Evolutionary conservation across 2,888 invertebrate genomes (phyloP).

Genomic region (Chrysodeixis includens): DNA sequence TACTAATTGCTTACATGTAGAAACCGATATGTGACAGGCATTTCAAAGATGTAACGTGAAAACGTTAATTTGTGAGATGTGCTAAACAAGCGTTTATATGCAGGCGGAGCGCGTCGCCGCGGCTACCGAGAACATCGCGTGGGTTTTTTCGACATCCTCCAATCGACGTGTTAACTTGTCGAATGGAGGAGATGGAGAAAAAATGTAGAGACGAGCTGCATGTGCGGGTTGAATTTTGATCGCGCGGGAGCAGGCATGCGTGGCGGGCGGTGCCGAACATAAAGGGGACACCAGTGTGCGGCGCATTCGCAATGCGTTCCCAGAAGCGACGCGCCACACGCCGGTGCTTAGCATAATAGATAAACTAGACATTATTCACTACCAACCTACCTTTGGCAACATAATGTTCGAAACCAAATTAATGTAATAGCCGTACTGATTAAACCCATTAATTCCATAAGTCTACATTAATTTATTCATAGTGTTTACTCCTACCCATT

Average conservation of each 20-base stretch:
- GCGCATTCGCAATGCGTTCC: constrained; percentile 60
- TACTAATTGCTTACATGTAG: constrained; percentile 63
- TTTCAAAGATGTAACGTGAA: constrained; percentile 56
- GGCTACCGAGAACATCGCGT: constrained; percentile 65
- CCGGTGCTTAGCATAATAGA: constrained; percentile 32
- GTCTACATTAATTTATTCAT: constrained; percentile 56
- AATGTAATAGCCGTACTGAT: constrained; percentile 39
- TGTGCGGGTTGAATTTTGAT: constrained; percentile 77
- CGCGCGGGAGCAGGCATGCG: constrained; percentile 58
- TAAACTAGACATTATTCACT: constrained; percentile 19
- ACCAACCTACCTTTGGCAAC: constrained; percentile 12
- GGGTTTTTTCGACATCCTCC: constrained; percentile 76
- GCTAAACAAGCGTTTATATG: constrained; percentile 71
- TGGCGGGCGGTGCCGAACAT: constrained; percentile 48
- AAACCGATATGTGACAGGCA: constrained; percentile 53
- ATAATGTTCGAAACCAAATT: constrained; percentile 21
- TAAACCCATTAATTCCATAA: constrained; percentile 42
- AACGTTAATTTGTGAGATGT: constrained; percentile 65
- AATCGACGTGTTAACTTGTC: constrained; percentile 76
- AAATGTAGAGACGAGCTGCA: constrained; percentile 66
- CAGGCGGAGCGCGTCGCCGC: constrained; percentile 57
- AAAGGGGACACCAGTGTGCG: constrained; percentile 50
- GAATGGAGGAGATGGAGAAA: constrained; percentile 72
- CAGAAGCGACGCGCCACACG: constrained; percentile 51
- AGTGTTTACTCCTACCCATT: constrained; percentile 64